Conservation (phyloP, 2,113 vertebrate genomes). For the Tyto alba region DNA sequence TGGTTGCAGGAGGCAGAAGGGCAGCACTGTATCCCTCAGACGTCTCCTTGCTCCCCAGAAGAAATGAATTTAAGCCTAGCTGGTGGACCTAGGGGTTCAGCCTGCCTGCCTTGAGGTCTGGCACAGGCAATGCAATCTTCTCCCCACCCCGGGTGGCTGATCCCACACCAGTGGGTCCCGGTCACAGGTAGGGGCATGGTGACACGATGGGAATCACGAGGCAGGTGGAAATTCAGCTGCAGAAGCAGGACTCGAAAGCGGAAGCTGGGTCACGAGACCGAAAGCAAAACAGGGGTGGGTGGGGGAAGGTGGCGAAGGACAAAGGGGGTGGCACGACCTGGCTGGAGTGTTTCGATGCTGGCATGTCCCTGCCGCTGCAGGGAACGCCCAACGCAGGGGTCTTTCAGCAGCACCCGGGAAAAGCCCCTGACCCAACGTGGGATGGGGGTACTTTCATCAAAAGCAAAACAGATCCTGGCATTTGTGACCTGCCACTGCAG, state of each 20-base stretch:
- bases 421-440: background rate
- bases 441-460: background rate
- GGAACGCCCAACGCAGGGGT: fast-evolving
- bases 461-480: background rate
- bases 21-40: background rate
- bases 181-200: background rate
- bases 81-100: background rate
- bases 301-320: background rate
- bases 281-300: constrained; percentile 26
- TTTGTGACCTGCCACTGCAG: background rate
- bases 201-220: background rate
- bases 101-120: background rate
- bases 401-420: background rate
- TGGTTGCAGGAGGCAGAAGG: background rate
- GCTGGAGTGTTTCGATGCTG: background rate
- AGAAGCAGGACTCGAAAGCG: background rate
- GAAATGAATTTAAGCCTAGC: background rate
- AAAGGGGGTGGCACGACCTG: background rate
- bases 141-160: fast-evolving
- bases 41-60: background rate
- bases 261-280: constrained; percentile 38
- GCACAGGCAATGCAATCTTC: background rate
- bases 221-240: background rate
- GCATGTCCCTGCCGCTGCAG: background rate
- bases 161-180: background rate